Evolutionary conservation across 2,797 vertebrate genomes (phyloP), one percentile per base, ranked within the genome.

Genomic region (Microctenopoma lineatum): DNA sequence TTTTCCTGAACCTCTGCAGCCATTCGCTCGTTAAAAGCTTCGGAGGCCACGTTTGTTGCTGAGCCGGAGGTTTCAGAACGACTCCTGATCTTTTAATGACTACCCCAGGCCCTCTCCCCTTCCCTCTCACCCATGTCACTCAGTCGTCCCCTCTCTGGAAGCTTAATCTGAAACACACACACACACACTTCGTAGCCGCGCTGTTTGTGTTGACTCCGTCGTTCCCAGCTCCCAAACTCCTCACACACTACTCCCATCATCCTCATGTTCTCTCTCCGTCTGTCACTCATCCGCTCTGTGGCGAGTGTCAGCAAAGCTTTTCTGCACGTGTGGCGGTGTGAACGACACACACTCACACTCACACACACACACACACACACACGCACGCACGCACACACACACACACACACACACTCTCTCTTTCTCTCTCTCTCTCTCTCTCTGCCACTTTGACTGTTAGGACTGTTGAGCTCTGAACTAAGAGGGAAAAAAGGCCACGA

Each of bases 381-480:
- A 21, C 21, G 2, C 21, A 21, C 21, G 2, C 21, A 21, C 21
- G 2, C 21, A 21, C 21, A 21, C 21, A 21, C 21, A 21, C 21
- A 21, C 21, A 21, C 21, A 2, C 21, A 21, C 21, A 21, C 21
- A 21, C 21, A 21, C n/a, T n/a, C n/a, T n/a, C n/a, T n/a, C n/a
- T n/a, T n/a, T n/a, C 21, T 21, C 21, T 21, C 21, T 21, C 21
- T 21, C 21, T 59, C 7, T 68, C 70, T 21, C 71, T 59, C 12
- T 0, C 7, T 21, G n/a, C 32, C 73, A 73, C 81, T 84, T 84
- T 72, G 86, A 91, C 89, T 90, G 80, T 77, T 89, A 67, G 75
- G 84, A 88, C 87, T 87, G 84, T 89, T 52, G 89, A 92, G 90
- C 89, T 81, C 77, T 21, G 87, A 92, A 91, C 87, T 90, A 92